A percentile compares a stretch with the other conserved stretches of the same genome.
Conservation (phyloP, 2,113 vertebrate species). For the Istiophorus platypterus region DNA sequence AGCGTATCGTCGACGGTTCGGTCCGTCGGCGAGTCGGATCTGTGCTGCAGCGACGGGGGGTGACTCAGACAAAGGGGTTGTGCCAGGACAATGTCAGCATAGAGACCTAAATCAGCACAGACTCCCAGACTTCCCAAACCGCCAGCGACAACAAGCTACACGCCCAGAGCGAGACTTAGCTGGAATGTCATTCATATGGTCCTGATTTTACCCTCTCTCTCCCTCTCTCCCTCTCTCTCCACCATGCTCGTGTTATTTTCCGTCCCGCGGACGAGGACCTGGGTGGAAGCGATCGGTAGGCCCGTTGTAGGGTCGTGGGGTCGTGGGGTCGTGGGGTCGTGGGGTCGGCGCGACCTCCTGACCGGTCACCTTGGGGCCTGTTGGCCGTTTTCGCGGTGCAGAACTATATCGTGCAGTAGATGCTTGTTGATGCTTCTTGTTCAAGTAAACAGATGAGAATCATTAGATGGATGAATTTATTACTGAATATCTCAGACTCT, state of each 20-base stretch:
- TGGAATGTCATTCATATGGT: conserved; percentile 81
- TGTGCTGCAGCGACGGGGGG: conserved; percentile 10
- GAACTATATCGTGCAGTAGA: too few relatives aligned
- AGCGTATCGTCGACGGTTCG: background rate
- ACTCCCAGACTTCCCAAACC: conserved; percentile 80
- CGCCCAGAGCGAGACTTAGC: conserved; percentile 68
- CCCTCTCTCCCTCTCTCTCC: conserved; percentile 41
- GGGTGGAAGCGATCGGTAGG: conserved; percentile 16
- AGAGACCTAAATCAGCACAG: conserved; percentile 68
- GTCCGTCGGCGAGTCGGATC: conserved; percentile 22
- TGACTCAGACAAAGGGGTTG: conserved; percentile 70
- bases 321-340: too few relatives aligned
- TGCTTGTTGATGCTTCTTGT: too few relatives aligned
- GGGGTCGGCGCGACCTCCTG: background rate
- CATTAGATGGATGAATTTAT: too few relatives aligned
- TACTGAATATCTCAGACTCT: too few relatives aligned
- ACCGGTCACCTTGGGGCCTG: background rate
- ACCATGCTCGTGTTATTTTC: conserved; percentile 39
- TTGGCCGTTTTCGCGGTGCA: too few relatives aligned
- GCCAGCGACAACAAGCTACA: conserved; percentile 80
- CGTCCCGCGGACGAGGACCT: conserved; percentile 20
- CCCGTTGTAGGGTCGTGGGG: too few relatives aligned
- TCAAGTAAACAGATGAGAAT: too few relatives aligned
- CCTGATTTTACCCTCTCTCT: conserved; percentile 79
- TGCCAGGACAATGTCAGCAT: conserved; percentile 73